phyloP scores from a whole-genome alignment of 1,140 invertebrate genomes.

The Cheumatopsyche charites region DNA sequence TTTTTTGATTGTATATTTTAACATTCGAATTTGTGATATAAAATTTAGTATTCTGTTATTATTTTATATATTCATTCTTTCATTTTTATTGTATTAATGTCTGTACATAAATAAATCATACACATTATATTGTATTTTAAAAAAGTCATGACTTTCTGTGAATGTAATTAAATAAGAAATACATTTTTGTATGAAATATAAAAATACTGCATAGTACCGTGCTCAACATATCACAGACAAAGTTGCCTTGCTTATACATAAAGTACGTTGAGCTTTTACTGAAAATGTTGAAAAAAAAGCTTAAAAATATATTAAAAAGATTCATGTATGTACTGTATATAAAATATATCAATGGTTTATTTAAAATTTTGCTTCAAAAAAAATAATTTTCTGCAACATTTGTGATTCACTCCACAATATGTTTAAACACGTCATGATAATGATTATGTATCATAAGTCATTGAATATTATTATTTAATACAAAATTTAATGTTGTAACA shows the following conservation, averaged over 20 bases:
- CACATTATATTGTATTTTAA: no score
- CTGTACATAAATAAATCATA: no score
- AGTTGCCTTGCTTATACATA: conserved; percentile 31
- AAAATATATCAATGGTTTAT: conserved; percentile 15
- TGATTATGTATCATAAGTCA: conserved; percentile 44
- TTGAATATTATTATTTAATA: conserved; percentile 44
- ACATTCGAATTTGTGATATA: no score
- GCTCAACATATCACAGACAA: conserved; percentile 39
- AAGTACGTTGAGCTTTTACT: conserved; percentile 27
- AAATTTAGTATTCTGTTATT: no score
- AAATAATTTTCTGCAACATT: conserved; percentile 35
- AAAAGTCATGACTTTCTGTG: no score
- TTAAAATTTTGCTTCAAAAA: conserved; percentile 30
- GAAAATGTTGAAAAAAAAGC: conserved; percentile 1
- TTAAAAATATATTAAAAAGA: conserved; percentile 1
- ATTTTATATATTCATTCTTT: no score
- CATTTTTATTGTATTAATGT: no score
- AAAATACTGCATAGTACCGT: no score
- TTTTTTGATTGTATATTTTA: no score
- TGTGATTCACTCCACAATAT: conserved; percentile 42
- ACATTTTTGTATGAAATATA: no score
- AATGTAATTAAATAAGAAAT: no score
- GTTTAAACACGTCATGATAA: conserved; percentile 20
- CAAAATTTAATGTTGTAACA: conserved; percentile 49
- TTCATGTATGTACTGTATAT: background rate